Base-by-base conservation (phyloP, 2,888 invertebrate genomes). In the Cepaea hortensis region DNA sequence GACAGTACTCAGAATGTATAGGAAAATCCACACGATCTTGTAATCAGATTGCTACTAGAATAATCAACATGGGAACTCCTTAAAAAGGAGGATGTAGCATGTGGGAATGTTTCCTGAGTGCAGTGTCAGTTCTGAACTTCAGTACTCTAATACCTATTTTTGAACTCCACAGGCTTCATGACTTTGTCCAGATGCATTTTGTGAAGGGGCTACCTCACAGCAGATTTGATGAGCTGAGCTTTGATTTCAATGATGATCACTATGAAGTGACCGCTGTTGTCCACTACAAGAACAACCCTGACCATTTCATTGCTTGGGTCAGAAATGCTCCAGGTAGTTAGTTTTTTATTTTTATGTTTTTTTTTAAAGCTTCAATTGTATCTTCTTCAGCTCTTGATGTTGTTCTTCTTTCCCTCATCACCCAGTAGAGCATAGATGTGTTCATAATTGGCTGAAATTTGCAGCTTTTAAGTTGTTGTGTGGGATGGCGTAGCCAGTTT, bases 241-340 rank as follows among this genome's bases (percentile, higher is more conserved):
- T 94, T 90, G 87, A 80, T 81, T 89, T 89, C 86, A 86, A 90
- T 50, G 90, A 89, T 35, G 88, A 88, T 55, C 77, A 84, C 20
- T 94, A 93, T 89, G 88, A 87, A 18, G 93, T 94, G 50, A 93
- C 92, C 0, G 93, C 92, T 4, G 90, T 93, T 13, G 91, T 94
- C 23, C 93, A 93, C 90, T 94, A 93, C 87, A 91, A 90, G 80
- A 92, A 90, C 84, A 90, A 91, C 79, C 94, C 94, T 4, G 93
- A 94, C 86, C 94, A 94, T 88, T 94, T 94, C 87, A 91, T 93
- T 20, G 91, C 93, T 23, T 94, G 93, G 94, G 90, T 94, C 68
- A 88, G 93, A 82, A 90, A 93, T 88, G 90, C 90, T 35, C 84
- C 89, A 87, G 91, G 92, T 92, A 90, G 86, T 3, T 20, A n/a